Conservation (phyloP, 1,140 invertebrate genomes). For the Apis florea region DNA sequence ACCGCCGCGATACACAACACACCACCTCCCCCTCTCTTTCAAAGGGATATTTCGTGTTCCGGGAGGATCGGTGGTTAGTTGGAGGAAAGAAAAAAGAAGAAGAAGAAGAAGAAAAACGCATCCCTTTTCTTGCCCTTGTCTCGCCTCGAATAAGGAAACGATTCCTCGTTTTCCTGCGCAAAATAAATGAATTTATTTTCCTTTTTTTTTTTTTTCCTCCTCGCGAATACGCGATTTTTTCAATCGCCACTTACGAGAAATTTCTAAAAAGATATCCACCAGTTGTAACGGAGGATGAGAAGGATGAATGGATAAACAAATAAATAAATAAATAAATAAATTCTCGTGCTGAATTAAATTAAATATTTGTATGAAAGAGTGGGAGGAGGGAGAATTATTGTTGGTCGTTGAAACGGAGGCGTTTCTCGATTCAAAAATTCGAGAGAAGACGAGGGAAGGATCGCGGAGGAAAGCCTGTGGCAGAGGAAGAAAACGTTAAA, state of each 20-base stretch:
- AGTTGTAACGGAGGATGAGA: too few species aligned
- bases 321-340: too few species aligned
- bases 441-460: neutral
- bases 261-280: neutral
- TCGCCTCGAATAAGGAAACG: neutral
- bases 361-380: too few species aligned
- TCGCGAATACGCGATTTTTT: neutral
- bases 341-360: too few species aligned
- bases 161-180: neutral
- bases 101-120: neutral
- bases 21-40: neutral
- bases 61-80: neutral
- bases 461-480: neutral
- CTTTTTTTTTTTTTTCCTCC: too few species aligned
- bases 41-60: neutral
- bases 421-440: neutral
- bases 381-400: neutral
- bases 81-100: too few species aligned
- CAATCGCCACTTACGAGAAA: neutral
- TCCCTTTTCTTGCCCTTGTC: conserved; percentile 22
- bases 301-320: too few species aligned
- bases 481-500: conserved; percentile 32
- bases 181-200: conserved; percentile 7
- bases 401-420: neutral
- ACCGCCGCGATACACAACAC: conserved; percentile 28